Evolutionary conservation across 2,113 vertebrate species (phyloP), one percentile per base, ranked within the genome.

Genomic region (Candoia aspera): DNA sequence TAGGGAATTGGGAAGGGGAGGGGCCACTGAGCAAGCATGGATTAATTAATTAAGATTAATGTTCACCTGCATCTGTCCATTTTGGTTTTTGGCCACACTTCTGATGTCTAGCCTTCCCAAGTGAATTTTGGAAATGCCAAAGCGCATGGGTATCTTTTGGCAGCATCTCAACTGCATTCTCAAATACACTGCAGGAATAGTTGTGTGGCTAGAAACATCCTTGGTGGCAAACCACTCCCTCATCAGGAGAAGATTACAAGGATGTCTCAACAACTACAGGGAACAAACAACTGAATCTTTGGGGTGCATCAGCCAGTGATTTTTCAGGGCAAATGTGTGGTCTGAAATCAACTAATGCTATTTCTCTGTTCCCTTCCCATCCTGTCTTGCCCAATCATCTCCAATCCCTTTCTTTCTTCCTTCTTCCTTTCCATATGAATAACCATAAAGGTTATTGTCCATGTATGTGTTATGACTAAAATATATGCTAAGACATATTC

Each of bases 261-360:
- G 58, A 79, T 91, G 90, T 58, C 33, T 87, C 85, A 79, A 79
- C 24, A 87, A 87, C 62, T 86, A 91, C 62, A 19, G 37, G 79
- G 62, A 59, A 42, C 57, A 87, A 87, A 46, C 49, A 58, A 79
- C 90, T 73, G 49, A 73, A 87, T 73, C 90, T 57, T 57, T 58
- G 68, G 49, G 85, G 62, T 12, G 64, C 62, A 87, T 46, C 53
- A 42, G 59, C 24, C 60, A 42, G 23, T 46, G n/a, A 19, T 79
- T 58, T 84, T 59, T 68, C 24, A 13, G 62, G 53, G 54, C 2
- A 19, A 49, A 79, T 79, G 55, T 58, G 62, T 46, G 53, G 21
- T 91, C 59, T 37, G 60, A 55, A 91, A 64, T 64, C 46, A 64
- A 29, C 53, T 62, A 37, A 64, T 64, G 42, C 42, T 4, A 68